phyloP scores from a whole-genome alignment of 2,113 vertebrate genomes.

The Oryzias javanicus region DNA sequence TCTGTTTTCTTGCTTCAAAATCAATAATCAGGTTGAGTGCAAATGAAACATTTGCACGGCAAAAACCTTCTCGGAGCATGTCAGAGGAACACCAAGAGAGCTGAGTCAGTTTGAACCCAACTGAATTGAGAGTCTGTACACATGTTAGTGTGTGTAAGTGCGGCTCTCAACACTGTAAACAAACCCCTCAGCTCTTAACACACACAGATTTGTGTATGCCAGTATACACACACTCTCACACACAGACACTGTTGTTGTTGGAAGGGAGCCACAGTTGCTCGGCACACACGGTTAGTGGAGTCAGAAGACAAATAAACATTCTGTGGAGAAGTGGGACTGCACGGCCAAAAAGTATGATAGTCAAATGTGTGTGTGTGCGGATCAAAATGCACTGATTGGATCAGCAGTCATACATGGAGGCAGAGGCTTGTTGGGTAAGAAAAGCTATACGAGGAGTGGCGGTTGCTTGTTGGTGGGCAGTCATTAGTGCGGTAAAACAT shows the following conservation, averaged over 20 bases:
- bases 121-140: conserved; percentile 66
- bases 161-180: conserved; percentile 72
- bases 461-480: conserved; percentile 39
- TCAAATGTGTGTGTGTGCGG: conserved; percentile 38
- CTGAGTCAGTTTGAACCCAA: conserved; percentile 55
- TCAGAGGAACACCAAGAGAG: conserved; percentile 49
- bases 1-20: conserved; percentile 44
- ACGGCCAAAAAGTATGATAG: conserved; percentile 48
- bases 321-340: conserved; percentile 50
- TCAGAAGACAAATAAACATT: conserved; percentile 75
- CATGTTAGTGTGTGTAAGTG: conserved; percentile 71
- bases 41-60: conserved; percentile 54
- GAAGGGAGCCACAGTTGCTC: conserved; percentile 59
- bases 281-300: conserved; percentile 63
- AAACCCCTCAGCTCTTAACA: conserved; percentile 64
- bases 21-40: conserved; percentile 57
- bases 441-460: conserved; percentile 28
- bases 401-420: conserved; percentile 46
- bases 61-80: conserved; percentile 36
- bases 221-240: conserved; percentile 28
- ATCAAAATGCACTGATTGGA: conserved; percentile 58
- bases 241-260: conserved; percentile 63
- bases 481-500: conserved; percentile 59
- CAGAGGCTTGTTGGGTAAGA: conserved; percentile 38
- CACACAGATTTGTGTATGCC: conserved; percentile 28